Evolutionary conservation across 2,797 vertebrate species (phyloP).

Genomic region (Mycteria americana): DNA sequence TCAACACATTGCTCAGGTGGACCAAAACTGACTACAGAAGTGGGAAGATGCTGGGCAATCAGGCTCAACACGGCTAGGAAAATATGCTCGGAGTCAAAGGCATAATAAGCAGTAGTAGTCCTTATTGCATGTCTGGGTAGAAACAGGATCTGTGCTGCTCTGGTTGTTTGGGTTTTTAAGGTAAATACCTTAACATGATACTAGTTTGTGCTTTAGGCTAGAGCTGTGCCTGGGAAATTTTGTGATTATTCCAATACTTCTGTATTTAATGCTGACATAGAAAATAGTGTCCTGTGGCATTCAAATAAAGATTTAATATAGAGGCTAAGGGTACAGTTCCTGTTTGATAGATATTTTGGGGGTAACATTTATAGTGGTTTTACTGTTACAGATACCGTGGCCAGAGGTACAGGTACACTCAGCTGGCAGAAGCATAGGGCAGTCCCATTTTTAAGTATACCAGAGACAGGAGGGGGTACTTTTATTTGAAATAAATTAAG

Average conservation of each 20-base stretch:
- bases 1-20: accelerated
- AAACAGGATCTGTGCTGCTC: neutral
- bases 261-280: neutral
- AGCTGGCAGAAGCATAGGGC: neutral
- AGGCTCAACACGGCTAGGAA: neutral
- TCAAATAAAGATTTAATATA: neutral
- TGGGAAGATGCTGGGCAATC: neutral
- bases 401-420: neutral
- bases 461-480: neutral
- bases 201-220: neutral
- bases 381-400: neutral
- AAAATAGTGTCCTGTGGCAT: neutral
- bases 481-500: neutral
- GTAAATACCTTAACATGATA: neutral
- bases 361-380: neutral
- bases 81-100: neutral
- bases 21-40: neutral
- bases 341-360: neutral
- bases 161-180: neutral
- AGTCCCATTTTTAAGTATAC: neutral
- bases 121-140: neutral
- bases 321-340: neutral
- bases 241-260: neutral
- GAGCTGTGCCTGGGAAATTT: neutral
- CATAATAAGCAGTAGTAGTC: neutral